Evolutionary conservation across 2,797 vertebrate species (phyloP), one percentile per base, ranked within the genome.

Genomic region (Hydrophis major): DNA sequence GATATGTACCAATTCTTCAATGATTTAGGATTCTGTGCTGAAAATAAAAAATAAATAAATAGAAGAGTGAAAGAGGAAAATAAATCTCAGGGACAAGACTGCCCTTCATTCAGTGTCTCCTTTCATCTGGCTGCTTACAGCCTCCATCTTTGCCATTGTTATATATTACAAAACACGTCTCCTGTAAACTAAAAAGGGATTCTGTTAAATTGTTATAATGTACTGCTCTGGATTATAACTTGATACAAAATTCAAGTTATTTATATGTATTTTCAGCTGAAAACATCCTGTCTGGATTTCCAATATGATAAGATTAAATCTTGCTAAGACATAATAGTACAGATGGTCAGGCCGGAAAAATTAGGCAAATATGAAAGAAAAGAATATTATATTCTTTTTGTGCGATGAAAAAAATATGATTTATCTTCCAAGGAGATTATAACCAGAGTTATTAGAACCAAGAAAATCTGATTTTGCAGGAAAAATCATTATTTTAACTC

Each of bases 331-430:
- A 98, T 98, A 98, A 98, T 98, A 97, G 97, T 98, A 98, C 98
- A 99, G 98, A 98, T 99, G 98, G 98, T 98, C 98, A 97, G 98
- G 98, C 98, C 98, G 98, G 97, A 98, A 28, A 98, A 98, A 98
- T 98, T 98, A 98, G 98, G 98, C 98, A 98, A 98, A 98, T 98
- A 98, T 98, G 98, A 98, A 98, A 98, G 98, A 98, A 98, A 86
- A 60, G 98, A 99, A 99, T 89, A 50, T 63, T 98, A 98, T 98
- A 61, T 25, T 98, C 97, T 97, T 98, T 98, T 98, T 97, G 98
- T 97, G 96, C 97, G 98, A 98, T 98, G 98, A 97, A 98, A 98
- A 97, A 98, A 98, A 98, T 98, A 97, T 97, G 97, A 98, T 98
- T 98, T 97, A 98, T 98, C 98, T 98, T 97, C 97, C 95, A 96